phyloP scores from a whole-genome alignment of 2,113 vertebrate species.

The Cinclus cinclus region DNA sequence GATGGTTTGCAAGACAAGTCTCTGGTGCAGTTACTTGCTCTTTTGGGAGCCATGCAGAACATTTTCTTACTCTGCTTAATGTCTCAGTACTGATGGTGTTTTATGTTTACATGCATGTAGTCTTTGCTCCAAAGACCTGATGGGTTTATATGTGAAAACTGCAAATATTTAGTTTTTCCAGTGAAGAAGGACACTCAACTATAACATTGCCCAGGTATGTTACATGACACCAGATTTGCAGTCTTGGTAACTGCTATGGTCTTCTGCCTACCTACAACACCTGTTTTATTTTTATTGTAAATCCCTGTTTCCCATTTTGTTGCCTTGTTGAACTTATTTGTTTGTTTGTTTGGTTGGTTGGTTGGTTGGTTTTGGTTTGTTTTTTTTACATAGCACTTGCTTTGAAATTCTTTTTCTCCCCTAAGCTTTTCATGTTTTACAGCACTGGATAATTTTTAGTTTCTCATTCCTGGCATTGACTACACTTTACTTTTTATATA shows the following conservation, averaged over 20 bases:
- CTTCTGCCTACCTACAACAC: not conserved
- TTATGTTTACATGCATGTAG: not conserved
- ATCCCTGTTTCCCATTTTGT: rapidly evolving
- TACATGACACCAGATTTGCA: not conserved
- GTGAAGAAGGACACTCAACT: not conserved
- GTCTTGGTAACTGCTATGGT: not conserved
- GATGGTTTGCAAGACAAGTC: not conserved
- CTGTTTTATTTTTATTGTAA: not conserved
- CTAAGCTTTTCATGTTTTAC: not conserved
- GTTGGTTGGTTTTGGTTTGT: not conserved
- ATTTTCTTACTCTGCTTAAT: not conserved
- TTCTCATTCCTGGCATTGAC: not conserved
- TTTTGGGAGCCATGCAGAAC: not conserved
- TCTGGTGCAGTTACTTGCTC: not conserved
- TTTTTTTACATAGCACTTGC: not conserved
- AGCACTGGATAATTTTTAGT: not conserved
- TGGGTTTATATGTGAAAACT: not conserved
- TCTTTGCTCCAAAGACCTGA: not conserved
- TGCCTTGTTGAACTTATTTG: not conserved
- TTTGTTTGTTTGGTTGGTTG: not conserved
- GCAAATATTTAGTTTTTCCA: not conserved
- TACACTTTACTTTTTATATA: not conserved
- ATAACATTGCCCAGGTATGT: rapidly evolving
- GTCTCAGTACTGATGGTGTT: not conserved
- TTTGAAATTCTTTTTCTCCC: not conserved